These are phyloP conservation scores for Nasonovia ribisnigri DNA, from an alignment of 2,888 invertebrate genomes.

Conservation along the genomic window DNA sequence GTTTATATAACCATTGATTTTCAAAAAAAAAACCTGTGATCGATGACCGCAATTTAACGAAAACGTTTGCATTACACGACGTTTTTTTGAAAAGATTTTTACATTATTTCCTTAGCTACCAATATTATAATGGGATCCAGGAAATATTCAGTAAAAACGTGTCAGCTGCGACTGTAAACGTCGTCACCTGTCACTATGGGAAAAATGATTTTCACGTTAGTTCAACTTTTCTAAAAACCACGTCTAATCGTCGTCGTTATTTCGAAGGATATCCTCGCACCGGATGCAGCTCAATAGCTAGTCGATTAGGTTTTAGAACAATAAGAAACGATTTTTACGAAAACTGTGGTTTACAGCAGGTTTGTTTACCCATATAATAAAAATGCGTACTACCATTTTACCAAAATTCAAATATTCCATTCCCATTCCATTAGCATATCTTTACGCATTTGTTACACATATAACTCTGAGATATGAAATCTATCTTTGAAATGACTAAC, in stretches of 20 bases:
- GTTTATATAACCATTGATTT: background rate
- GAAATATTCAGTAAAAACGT: background rate
- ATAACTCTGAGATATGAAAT: background rate
- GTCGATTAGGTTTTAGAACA: constrained; percentile 23
- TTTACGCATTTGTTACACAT: background rate
- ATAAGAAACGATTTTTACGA: background rate
- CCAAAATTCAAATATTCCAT: background rate
- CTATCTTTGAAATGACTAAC: background rate
- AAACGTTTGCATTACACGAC: background rate
- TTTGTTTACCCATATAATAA: background rate
- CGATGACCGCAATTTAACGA: background rate
- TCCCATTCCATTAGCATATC: background rate
- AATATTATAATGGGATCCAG: background rate
- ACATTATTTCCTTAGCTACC: background rate
- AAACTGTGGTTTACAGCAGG: background rate
- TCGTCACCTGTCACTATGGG: background rate
- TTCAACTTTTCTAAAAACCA: constrained; percentile 34
- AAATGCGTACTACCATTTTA: background rate
- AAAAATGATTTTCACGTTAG: background rate
- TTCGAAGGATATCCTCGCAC: background rate
- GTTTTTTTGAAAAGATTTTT: background rate
- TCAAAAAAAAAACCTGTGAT: background rate
- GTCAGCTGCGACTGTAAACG: background rate
- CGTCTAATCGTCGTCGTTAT: constrained; percentile 18
- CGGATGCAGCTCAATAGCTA: background rate